Evolutionary conservation across 2,888 invertebrate genomes (phyloP).

Genomic region (Cosmopolites sordidus): DNA sequence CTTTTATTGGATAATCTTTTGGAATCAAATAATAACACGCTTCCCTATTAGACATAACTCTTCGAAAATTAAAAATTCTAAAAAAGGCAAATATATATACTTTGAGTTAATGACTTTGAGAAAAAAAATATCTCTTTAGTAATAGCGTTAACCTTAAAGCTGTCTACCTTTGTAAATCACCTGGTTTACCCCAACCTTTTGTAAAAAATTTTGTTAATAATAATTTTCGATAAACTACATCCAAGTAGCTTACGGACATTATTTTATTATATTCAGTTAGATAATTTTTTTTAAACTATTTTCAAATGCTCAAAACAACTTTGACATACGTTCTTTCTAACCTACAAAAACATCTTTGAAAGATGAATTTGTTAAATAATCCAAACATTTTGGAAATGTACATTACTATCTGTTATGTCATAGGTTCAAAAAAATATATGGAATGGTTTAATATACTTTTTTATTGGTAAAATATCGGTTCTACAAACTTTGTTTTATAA

Average conservation of each 20-base stretch:
- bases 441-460: too few species aligned
- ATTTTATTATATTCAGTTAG: background rate
- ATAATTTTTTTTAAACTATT: background rate
- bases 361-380: too few species aligned
- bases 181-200: conserved; percentile 95
- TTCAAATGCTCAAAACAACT: too few species aligned
- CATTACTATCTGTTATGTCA: too few species aligned
- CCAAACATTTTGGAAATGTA: too few species aligned
- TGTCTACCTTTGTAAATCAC: conserved; percentile 73
- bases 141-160: background rate
- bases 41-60: conserved; percentile 78
- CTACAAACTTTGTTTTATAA: too few species aligned
- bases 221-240: conserved; percentile 79
- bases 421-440: too few species aligned
- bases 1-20: conserved; percentile 76
- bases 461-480: too few species aligned
- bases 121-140: background rate
- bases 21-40: conserved; percentile 78
- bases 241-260: conserved; percentile 53
- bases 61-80: conserved; percentile 88
- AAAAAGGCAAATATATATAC: conserved; percentile 41
- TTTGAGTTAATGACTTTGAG: background rate
- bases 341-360: too few species aligned
- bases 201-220: conserved; percentile 88
- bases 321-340: too few species aligned